Percentiles rank a stretch among this genome's conserved stretches.
Evolutionary conservation across 2,888 invertebrate species (phyloP).

Genomic region (Plebejus melissa): DNA sequence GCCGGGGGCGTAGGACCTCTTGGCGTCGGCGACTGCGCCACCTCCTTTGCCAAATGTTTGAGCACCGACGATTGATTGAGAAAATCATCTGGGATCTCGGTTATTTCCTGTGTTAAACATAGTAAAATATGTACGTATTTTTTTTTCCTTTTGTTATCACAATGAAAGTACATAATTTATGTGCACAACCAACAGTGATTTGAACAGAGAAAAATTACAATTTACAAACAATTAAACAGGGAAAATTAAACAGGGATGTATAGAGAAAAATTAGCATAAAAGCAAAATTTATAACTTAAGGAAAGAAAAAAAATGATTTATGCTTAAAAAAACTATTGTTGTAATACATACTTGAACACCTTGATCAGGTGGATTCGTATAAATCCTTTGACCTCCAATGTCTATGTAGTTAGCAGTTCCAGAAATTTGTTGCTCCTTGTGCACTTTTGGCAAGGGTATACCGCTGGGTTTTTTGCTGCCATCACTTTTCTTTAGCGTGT

Average conservation of each 20-base stretch:
- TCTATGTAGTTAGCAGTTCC: conserved; percentile 70
- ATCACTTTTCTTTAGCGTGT: conserved; percentile 66
- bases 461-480: conserved; percentile 68
- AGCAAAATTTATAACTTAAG: too few species aligned
- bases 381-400: conserved; percentile 72
- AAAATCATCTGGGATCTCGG: conserved; percentile 91
- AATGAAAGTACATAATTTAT: too few species aligned
- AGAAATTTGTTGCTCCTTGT: conserved; percentile 65
- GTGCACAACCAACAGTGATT: too few species aligned
- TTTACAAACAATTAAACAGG: too few species aligned
- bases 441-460: conserved; percentile 67
- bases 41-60: conserved; percentile 91
- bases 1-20: conserved; percentile 60
- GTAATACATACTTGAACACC: conserved; percentile 63
- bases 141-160: neutral
- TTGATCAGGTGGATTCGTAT: conserved; percentile 73
- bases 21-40: conserved; percentile 69
- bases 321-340: neutral
- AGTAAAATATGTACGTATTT: neutral
- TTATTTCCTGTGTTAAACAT: conserved; percentile 81
- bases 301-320: too few species aligned
- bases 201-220: too few species aligned
- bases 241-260: too few species aligned
- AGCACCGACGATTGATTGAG: conserved; percentile 89
- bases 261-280: too few species aligned